These are phyloP conservation scores for Drosophila dunni DNA, from an alignment of 1,140 invertebrate species.

Conservation along the genomic window DNA sequence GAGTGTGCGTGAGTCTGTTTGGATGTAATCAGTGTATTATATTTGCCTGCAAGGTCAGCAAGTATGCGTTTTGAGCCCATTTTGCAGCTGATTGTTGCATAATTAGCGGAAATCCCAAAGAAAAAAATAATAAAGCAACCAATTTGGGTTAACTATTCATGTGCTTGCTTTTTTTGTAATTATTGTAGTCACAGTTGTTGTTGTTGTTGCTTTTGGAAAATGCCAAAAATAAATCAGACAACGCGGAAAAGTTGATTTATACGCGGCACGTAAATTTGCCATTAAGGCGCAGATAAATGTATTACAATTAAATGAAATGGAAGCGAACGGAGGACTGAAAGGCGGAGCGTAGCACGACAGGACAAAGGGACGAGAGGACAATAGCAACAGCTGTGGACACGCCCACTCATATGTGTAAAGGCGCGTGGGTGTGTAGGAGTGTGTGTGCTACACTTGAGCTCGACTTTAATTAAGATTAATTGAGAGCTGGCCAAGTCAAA, in stretches of 20 bases:
- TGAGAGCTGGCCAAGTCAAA: slow-evolving; percentile 55
- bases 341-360: background rate
- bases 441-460: slow-evolving; percentile 44
- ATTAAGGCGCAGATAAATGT: slow-evolving; percentile 78
- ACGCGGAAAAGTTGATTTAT: slow-evolving; percentile 75
- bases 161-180: background rate
- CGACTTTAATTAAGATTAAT: slow-evolving; percentile 81
- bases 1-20: slow-evolving; percentile 7
- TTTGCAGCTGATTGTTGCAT: slow-evolving; percentile 54
- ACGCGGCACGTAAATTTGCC: slow-evolving; percentile 76
- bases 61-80: slow-evolving; percentile 1
- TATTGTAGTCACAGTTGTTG: background rate
- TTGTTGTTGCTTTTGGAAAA: slow-evolving; percentile 38
- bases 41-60: slow-evolving; percentile 40
- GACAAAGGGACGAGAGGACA: slow-evolving; percentile 18
- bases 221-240: slow-evolving; percentile 71
- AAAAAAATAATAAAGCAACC: slow-evolving; percentile 26
- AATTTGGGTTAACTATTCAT: slow-evolving; percentile 47
- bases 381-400: slow-evolving; percentile 68
- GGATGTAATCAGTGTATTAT: slow-evolving; percentile 59
- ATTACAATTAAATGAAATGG: slow-evolving; percentile 78
- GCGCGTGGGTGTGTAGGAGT: background rate
- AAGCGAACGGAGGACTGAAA: background rate
- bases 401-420: slow-evolving; percentile 15
- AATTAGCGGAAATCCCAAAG: slow-evolving; percentile 55